Percentiles rank a stretch among this genome's conserved stretches.
phyloP scores from a whole-genome alignment of 2,888 invertebrate genomes.

The Hecatera dysodea region DNA sequence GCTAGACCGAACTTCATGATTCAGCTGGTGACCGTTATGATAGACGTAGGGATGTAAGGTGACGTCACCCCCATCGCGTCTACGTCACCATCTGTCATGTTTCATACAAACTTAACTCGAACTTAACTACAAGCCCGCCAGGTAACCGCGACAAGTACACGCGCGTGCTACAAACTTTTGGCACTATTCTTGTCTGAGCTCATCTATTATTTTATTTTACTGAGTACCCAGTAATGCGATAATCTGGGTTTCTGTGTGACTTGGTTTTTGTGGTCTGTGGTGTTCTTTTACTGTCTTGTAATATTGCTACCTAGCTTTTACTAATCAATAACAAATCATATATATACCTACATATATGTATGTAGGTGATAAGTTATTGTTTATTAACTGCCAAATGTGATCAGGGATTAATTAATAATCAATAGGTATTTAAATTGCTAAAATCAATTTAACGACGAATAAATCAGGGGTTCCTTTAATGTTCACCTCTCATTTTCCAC shows the following conservation, averaged over 20 bases:
- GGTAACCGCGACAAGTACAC: not conserved
- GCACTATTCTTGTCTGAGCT: not conserved
- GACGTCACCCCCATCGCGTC: not conserved
- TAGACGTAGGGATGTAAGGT: not conserved
- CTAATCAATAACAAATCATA: not conserved
- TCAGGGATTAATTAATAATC: no score
- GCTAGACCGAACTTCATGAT: not conserved
- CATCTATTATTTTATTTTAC: constrained; percentile 22
- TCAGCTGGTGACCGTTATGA: not conserved
- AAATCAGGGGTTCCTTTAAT: no score
- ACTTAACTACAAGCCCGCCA: not conserved
- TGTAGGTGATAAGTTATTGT: no score
- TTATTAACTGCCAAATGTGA: no score
- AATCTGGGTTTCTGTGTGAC: not conserved
- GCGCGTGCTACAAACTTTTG: constrained; percentile 2
- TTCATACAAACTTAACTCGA: not conserved
- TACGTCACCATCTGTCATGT: constrained; percentile 9
- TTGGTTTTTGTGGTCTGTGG: not conserved
- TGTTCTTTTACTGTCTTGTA: not conserved
- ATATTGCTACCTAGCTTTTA: not conserved
- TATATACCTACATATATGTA: no score
- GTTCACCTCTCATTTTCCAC: no score
- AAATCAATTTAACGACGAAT: no score
- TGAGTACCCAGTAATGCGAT: not conserved
- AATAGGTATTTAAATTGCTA: not conserved